These are phyloP conservation scores for Zoanthus solanderi DNA, from an alignment of 92 coral and sea anemone species.

Conservation along the genomic window DNA sequence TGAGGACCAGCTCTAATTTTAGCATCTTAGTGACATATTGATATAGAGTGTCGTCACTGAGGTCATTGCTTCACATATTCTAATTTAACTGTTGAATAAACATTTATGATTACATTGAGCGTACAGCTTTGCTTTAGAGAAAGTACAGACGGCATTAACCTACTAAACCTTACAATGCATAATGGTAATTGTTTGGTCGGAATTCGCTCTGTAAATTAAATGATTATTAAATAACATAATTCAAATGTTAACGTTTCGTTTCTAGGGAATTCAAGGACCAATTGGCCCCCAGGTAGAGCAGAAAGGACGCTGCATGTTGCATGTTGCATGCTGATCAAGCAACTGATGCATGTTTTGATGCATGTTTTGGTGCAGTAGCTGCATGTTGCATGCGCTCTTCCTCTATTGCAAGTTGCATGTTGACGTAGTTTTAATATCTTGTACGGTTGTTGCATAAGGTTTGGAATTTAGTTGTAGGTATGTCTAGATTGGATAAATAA, in stretches of 20 bases:
- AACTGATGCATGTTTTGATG: slow-evolving; percentile 52
- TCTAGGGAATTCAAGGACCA: slow-evolving; percentile 81
- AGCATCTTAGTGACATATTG: too few relatives aligned
- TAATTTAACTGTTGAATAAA: too few relatives aligned
- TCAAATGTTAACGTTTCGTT: slow-evolving; percentile 34
- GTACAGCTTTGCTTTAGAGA: too few relatives aligned
- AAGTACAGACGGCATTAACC: background rate
- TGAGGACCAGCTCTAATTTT: too few relatives aligned
- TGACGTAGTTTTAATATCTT: background rate
- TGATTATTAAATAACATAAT: background rate
- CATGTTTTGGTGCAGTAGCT: slow-evolving; percentile 42
- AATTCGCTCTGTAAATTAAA: background rate
- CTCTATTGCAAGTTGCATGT: slow-evolving; percentile 27
- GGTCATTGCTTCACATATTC: too few relatives aligned
- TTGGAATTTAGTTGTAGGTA: background rate
- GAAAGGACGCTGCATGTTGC: slow-evolving; percentile 43
- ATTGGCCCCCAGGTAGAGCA: slow-evolving; percentile 89
- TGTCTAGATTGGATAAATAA: background rate
- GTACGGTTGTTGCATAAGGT: background rate
- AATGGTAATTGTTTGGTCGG: background rate
- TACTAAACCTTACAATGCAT: too few relatives aligned
- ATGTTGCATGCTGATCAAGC: slow-evolving; percentile 27
- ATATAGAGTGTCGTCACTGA: too few relatives aligned
- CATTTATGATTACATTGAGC: too few relatives aligned
- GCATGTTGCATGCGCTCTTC: slow-evolving; percentile 21